Conservation (phyloP, 2,797 vertebrate species). For the Carduelis carduelis region DNA sequence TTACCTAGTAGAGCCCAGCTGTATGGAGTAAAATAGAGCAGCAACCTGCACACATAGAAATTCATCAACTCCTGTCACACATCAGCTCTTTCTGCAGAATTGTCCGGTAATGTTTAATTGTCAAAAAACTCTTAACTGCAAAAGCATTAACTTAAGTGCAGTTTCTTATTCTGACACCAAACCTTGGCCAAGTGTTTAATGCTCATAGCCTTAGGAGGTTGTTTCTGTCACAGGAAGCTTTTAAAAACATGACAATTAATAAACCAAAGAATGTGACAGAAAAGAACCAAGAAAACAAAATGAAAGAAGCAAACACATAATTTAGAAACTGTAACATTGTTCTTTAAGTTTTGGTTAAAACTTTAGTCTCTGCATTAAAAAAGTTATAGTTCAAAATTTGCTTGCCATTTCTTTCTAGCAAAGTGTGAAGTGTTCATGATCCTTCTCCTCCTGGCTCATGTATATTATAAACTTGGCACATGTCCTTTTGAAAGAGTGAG, state of each 20-base stretch:
- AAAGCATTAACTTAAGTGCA: neutral
- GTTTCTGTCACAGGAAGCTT: neutral
- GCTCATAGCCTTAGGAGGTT: neutral
- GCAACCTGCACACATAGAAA: neutral
- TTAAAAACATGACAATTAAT: neutral
- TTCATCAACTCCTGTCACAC: neutral
- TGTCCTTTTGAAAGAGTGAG: neutral
- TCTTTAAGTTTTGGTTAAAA: neutral
- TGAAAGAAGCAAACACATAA: neutral
- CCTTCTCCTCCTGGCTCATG: neutral
- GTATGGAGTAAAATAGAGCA: neutral
- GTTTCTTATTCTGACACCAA: neutral
- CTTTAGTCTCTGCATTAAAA: neutral
- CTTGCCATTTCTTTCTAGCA: neutral
- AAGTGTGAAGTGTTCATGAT: neutral
- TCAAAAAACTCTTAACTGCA: neutral
- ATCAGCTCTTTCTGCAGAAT: neutral
- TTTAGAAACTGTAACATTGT: neutral
- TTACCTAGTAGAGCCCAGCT: neutral
- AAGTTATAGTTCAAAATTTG: neutral
- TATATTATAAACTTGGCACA: neutral
- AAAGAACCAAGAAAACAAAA: neutral
- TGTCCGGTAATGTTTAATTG: neutral
- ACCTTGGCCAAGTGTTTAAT: neutral
- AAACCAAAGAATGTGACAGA: neutral